Evolutionary conservation across 2,888 invertebrate genomes (phyloP), one percentile per base, ranked within the genome.

Genomic region (Pandemis heparana): DNA sequence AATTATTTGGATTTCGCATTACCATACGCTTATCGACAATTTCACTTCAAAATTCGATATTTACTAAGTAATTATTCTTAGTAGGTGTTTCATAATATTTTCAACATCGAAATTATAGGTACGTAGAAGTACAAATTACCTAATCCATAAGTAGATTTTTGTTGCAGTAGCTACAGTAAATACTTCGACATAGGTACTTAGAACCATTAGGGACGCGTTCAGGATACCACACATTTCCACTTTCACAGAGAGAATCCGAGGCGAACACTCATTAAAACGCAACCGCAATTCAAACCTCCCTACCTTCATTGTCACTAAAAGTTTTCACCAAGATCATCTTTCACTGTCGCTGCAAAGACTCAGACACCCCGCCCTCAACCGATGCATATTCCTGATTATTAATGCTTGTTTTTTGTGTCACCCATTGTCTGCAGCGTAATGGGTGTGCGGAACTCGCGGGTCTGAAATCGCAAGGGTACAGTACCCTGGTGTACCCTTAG

Each of bases 381-480:
- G 91, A 92, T 93, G 91, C 93, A 92, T 92, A 93, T 92, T 92
- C 89, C 86, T 90, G 91, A 92, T 92, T 93, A 93, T 93, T 92
- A 94, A 93, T 92, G 92, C 89, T 87, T 87, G 92, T 91, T 93
- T 93, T 93, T 94, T 92, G 90, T 89, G 86, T 89, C 85, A 87
- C 83, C 88, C 85, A 92, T 94, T 94, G 92, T 94, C 86, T 90
- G 80, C 84, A 85, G 84, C 86, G 77, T 92, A 91, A 92, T 91
- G 90, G 90, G 85, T 86, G 88, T 85, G 87, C 87, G 87, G 88
- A 90, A 89, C 88, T 88, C 89, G 84, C 85, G 88, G 91, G 88
- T 86, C 85, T 84, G 87, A 86, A 87, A 91, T 90, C 89, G 87
- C 87, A 87, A 89, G 92, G 94, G 92, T 88, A 92, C 92, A 92